Percentiles rank a stretch among this genome's conserved stretches.
phyloP scores from a whole-genome alignment of 2,888 invertebrate genomes.

The Tipula confusa region DNA sequence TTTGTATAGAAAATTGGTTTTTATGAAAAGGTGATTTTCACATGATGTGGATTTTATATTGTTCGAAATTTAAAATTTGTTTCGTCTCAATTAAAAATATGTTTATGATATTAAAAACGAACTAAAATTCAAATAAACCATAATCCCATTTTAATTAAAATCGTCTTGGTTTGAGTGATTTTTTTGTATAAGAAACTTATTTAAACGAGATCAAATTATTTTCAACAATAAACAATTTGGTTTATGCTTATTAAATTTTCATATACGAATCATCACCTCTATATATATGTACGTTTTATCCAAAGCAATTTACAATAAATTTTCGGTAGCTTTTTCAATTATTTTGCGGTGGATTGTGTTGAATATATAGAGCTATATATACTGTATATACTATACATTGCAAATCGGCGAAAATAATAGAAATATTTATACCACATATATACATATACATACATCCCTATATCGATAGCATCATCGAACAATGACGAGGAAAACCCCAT shows the following conservation, averaged over 20 bases:
- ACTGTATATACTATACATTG: background rate
- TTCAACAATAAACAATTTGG: background rate
- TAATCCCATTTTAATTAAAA: too few relatives aligned
- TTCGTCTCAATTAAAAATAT: too few relatives aligned
- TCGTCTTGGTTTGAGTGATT: too few relatives aligned
- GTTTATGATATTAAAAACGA: too few relatives aligned
- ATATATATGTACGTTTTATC: background rate
- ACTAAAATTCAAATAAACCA: too few relatives aligned
- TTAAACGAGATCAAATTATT: background rate
- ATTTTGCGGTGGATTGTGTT: background rate
- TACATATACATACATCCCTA: background rate
- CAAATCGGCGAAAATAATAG: background rate
- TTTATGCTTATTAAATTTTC: slow-evolving; percentile 14
- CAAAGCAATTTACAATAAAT: background rate
- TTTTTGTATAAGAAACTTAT: too few relatives aligned
- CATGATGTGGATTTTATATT: too few relatives aligned
- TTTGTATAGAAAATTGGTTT: too few relatives aligned
- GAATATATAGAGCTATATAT: background rate
- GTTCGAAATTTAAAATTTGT: too few relatives aligned
- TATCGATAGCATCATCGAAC: background rate
- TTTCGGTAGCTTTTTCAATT: background rate
- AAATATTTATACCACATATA: background rate
- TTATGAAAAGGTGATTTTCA: too few relatives aligned
- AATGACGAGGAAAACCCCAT: background rate
- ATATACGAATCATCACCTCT: slow-evolving; percentile 8